Base-by-base conservation (phyloP, 2,888 invertebrate species). In the Heliconius charithonia region DNA sequence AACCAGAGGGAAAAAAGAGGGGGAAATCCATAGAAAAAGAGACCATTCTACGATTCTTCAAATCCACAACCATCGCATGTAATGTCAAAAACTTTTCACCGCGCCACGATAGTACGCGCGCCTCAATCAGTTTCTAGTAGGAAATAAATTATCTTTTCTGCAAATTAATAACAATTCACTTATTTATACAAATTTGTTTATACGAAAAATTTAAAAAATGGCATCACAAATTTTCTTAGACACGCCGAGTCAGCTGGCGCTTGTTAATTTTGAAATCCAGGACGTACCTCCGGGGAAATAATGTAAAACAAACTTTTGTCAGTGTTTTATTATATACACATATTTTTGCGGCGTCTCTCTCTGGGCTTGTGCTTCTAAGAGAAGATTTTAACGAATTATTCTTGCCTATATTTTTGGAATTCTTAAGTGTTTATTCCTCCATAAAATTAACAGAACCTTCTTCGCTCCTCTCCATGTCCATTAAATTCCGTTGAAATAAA, bases 281-380 rank as follows among this genome's bases (percentile, higher is more conserved):
- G 19, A 32, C 72, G 72, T 25, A 72, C 59, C 72, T 59, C 72
- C 56, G 37, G 72, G 59, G 72, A 72, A 72, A 72, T 72, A 72
- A 59, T 72, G 32, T 59, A 32, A 59, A 25, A 32, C 32, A 59
- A 72, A 32, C 22, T 29, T 71, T 51, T 71, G 51, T 71, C 51
- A 56, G 27, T 29, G 51, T 71, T 71, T 71, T 71, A 56, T 56
- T 29, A n/a, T n/a, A 29, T 56, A 70, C 32, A 37, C 13, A 45
- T 69, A 25, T 16, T 27, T 13, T 41, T 45, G 3, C 13, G 16
- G 2, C 27, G 25, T 25, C 27, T 69, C 41, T 25, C 69, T 2
- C 69, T 27, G 32, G 22, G 37, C 27, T 27, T 63, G 13, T 16
- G 27, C n/a, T 13, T 69, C 0, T 16, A 25, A 41, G 13, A 41